Conservation (phyloP, 2,113 vertebrate species). For the Cairina moschata region DNA sequence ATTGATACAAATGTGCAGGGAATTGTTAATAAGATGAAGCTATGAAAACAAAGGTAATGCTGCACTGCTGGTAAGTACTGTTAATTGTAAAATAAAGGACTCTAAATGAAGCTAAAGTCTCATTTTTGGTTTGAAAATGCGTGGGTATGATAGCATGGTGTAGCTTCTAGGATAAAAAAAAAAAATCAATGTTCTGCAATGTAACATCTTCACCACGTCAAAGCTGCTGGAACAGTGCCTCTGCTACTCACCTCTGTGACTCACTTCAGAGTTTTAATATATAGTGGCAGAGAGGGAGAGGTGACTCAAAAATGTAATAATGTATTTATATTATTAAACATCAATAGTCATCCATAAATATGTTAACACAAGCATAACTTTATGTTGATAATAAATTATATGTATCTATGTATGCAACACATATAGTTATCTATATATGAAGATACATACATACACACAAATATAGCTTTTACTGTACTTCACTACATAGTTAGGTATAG, state of each 20-base stretch:
- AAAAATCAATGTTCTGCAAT: neutral
- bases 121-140: neutral
- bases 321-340: neutral
- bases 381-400: neutral
- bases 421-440: fast-evolving
- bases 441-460: neutral
- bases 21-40: neutral
- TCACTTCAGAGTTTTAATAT: neutral
- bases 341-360: too few species aligned
- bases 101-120: neutral
- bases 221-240: neutral
- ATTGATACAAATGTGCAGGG: fast-evolving
- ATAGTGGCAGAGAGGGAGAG: fast-evolving
- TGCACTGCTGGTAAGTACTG: neutral
- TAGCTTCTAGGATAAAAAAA: neutral
- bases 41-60: neutral
- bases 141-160: neutral
- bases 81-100: neutral
- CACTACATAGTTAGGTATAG: fast-evolving
- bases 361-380: neutral
- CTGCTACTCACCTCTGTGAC: neutral
- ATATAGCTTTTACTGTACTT: fast-evolving
- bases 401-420: too few species aligned
- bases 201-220: neutral
- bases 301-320: neutral